Base-by-base conservation (phyloP, 2,113 vertebrate species). In the Macaca mulatta region DNA sequence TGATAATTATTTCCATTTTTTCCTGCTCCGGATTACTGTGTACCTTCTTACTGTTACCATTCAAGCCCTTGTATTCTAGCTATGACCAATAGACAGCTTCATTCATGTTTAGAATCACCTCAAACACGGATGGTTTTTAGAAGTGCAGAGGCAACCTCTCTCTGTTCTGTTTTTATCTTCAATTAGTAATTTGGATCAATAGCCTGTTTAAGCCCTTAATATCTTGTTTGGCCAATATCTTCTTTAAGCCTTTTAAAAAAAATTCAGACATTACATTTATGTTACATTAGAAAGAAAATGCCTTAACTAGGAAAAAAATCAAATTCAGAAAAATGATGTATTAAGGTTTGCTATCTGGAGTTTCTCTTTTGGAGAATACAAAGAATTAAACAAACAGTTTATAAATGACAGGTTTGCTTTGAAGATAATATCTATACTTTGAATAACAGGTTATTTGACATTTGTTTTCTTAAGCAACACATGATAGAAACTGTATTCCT, bases 311-410 rank as follows among this genome's bases (percentile, higher is more conserved):
- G 10, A 61, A 89, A 84, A 40, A 74, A 79, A 59, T 81, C 70
- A 81, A 20, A 93, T 84, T 97, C 45, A 64, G 64, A 35, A 84
- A 97, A 94, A 94, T 67, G 22, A 84, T n/a, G 25, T 97, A 93
- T 97, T 96, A 96, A 98, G 72, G 61, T 57, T 78, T 59, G n/a
- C 69, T 94, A 61, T 75, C 89, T 97, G 94, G 81, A 82, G n/a
- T 40, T 97, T 27, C 52, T 98, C 86, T 92, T 96, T 83, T 72
- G 89, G 69, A 96, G 97, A 98, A 97, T 48, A 93, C 90, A 98
- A 97, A 89, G 57, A 30, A 96, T 93, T 90, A 13, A 35, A 97
- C 27, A 97, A 96, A 95, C 78, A 72, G 78, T 94, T 98, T 4
- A 23, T 93, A 95, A 98, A 98, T 98, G 92, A 94, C 22, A 95